Evolutionary conservation across 2,113 vertebrate genomes (phyloP).

Genomic region (Ammodytes marinus): DNA sequence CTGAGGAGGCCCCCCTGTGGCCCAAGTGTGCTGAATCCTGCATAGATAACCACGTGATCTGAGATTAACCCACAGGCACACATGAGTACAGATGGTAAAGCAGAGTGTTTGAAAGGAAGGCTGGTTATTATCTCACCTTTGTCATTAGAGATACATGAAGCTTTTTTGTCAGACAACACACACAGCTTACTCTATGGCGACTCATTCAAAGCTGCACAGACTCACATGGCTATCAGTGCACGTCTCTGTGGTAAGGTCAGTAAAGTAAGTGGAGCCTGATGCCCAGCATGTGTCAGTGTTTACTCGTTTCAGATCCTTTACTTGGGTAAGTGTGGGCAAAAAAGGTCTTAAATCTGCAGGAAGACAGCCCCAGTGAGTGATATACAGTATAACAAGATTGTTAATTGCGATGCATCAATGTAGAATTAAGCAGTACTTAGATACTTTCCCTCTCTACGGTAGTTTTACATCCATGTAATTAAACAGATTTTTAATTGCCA

Average conservation of each 20-base stretch:
- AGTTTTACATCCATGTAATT: conserved; percentile 19
- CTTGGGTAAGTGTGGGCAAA: background rate
- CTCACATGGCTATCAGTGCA: conserved; percentile 16
- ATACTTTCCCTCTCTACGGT: background rate
- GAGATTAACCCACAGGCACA: conserved; percentile 24
- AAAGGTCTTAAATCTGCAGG: background rate
- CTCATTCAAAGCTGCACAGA: conserved; percentile 28
- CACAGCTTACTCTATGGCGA: conserved; percentile 28
- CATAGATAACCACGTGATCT: conserved; percentile 41
- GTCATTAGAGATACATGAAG: conserved; percentile 44
- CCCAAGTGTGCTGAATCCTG: conserved; percentile 50
- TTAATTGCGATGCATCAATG: background rate
- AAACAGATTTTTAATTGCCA: conserved; percentile 1
- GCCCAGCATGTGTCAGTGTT: conserved; percentile 57
- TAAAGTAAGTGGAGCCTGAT: background rate
- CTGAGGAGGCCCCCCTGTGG: conserved; percentile 26
- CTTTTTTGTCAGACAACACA: background rate
- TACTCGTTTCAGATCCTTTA: background rate
- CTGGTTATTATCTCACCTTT: conserved; percentile 27
- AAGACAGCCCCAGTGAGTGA: background rate
- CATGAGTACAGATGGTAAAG: conserved; percentile 6
- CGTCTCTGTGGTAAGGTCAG: conserved; percentile 39
- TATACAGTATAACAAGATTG: background rate
- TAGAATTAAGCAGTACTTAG: background rate
- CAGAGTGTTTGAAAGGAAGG: conserved; percentile 34